Evolutionary conservation across 2,113 vertebrate species (phyloP).

Genomic region (Lepus europaeus): DNA sequence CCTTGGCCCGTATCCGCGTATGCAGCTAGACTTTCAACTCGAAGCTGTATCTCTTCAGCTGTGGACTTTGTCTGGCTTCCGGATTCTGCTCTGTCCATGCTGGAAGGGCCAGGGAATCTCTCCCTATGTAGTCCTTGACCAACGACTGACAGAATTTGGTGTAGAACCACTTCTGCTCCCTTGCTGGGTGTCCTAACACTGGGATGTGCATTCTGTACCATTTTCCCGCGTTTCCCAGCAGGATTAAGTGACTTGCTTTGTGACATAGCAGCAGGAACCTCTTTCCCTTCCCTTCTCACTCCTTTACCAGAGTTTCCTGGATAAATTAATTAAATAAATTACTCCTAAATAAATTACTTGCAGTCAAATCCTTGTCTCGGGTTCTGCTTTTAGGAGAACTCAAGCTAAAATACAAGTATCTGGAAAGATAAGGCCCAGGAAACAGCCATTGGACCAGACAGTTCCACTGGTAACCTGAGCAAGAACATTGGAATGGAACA

Average conservation of each 20-base stretch:
- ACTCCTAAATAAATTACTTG: constrained; percentile 23
- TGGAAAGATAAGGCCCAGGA: constrained; percentile 43
- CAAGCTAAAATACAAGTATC: constrained; percentile 29
- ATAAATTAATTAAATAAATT: too few species aligned
- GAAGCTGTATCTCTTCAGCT: neutral
- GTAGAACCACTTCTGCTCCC: neutral
- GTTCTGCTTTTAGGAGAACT: constrained; percentile 22
- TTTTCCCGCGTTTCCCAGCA: neutral
- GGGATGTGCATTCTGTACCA: neutral
- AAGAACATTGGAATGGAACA: constrained; percentile 1
- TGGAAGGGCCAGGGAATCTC: neutral
- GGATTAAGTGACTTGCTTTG: neutral
- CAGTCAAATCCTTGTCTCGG: neutral
- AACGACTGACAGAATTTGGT: neutral
- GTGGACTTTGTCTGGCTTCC: constrained; percentile 36
- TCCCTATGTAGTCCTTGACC: neutral
- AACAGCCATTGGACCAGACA: neutral
- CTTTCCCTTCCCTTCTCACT: neutral
- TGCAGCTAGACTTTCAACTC: neutral
- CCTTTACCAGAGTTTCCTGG: constrained; percentile 6
- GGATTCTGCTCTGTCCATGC: neutral
- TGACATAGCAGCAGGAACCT: neutral
- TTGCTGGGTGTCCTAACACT: neutral
- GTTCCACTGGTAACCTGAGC: neutral
- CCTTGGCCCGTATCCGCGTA: neutral